phyloP scores from a whole-genome alignment of 2,113 vertebrate genomes.

The Brachypodius melanocephalos region DNA sequence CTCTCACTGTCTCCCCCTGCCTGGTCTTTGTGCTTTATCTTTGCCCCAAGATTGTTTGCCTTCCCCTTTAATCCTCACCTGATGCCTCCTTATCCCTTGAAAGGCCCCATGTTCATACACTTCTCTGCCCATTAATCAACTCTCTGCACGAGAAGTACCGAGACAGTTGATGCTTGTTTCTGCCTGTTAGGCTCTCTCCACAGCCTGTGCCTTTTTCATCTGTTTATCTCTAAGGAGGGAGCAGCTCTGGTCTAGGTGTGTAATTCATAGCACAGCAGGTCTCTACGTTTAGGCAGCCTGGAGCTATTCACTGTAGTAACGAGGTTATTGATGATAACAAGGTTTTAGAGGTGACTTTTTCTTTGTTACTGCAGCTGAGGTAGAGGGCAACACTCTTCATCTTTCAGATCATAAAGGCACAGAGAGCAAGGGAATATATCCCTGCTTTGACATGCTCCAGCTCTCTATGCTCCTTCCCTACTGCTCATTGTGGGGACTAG shows the following conservation, averaged over 20 bases:
- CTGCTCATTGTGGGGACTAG: not conserved
- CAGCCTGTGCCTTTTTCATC: not conserved
- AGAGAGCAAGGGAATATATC: not conserved
- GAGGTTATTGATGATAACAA: not conserved
- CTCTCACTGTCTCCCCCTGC: not conserved
- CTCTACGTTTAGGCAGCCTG: not conserved
- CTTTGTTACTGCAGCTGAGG: not conserved
- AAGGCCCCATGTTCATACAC: not conserved
- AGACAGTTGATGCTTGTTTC: not conserved
- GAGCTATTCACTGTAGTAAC: not conserved
- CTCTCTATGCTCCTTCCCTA: not conserved
- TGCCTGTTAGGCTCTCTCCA: not conserved
- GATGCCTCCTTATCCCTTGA: not conserved
- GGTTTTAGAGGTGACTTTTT: not conserved
- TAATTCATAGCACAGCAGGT: slow-evolving; percentile 4
- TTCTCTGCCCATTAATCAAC: not conserved
- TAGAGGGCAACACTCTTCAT: not conserved
- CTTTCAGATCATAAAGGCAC: not conserved
- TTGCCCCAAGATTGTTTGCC: not conserved
- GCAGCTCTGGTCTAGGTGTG: not conserved
- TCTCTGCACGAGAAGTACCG: not conserved
- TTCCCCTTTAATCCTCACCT: not conserved
- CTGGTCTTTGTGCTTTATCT: not conserved
- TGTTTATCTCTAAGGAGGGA: not conserved
- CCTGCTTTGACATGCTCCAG: not conserved